Base-by-base conservation (phyloP, 2,113 vertebrate species). In the Eira barbara region DNA sequence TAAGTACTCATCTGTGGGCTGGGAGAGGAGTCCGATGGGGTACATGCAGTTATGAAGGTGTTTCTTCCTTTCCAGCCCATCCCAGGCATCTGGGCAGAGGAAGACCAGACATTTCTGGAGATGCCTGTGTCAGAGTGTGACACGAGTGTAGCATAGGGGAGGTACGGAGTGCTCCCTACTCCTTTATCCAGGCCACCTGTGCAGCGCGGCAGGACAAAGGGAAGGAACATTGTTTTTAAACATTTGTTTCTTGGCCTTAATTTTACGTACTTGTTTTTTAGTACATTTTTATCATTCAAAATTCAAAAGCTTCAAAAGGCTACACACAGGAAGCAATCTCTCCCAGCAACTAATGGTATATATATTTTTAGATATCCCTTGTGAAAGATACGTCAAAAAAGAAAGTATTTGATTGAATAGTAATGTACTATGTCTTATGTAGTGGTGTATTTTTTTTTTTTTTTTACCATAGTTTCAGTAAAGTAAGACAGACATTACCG, bases 341-440 rank as follows among this genome's bases (percentile, higher is more conserved):
- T 86, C 47, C 34, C 7, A 76, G 14, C 25, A 90, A 76, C 14
- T 71, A 88, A 61, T n/a, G 6, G 47, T 63, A 80, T 10, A 84
- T 10, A 52, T 10, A 80, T 84, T 79, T 91, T 65, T 79, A 23
- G 71, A 6, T 59, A 18, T 36, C 20, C 5, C 6, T 65, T 67
- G 27, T 67, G 31, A 63, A 29, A 61, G 15, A 83, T 42, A 78
- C 71, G 49, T 97, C 69, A 67, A 94, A 86, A 65, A 94, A 89
- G 20, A 23, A 80, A 88, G 18, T 82, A 4, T 17, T 55, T 23
- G 42, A 76, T 4, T 89, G 42, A 69, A 47, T 52, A 52, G 65
- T 65, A 63, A 67, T 34, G 5, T 23, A 10, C 57, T 81, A 4
- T 45, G 27, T 34, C 65, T 92, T 67, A 29, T 6, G 31, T 8